These are phyloP conservation scores for Lasioglossum calceatum DNA, from an alignment of 2,888 invertebrate genomes.

Conservation along the genomic window DNA sequence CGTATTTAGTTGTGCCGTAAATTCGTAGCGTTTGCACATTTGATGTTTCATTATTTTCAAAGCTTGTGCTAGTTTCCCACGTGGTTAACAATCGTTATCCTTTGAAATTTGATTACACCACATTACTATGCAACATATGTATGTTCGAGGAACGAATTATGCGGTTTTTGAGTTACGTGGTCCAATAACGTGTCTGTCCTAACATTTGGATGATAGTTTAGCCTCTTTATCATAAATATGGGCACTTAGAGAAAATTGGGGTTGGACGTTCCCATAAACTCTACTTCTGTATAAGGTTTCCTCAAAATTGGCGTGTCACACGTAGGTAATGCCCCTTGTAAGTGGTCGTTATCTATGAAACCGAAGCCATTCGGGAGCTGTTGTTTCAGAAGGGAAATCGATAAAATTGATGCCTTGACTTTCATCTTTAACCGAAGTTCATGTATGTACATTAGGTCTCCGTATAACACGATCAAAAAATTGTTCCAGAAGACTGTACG, in stretches of 20 bases:
- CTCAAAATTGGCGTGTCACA: conserved; percentile 8
- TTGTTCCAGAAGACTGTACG: not conserved
- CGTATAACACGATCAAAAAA: not conserved
- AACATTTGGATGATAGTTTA: not conserved
- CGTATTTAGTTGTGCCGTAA: too few relatives aligned
- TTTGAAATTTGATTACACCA: not conserved
- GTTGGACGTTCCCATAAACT: not conserved
- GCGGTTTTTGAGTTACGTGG: not conserved
- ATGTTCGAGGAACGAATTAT: not conserved
- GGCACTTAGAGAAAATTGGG: not conserved
- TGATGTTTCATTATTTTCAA: not conserved
- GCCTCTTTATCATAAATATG: conserved; percentile 4
- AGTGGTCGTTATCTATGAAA: conserved; percentile 6
- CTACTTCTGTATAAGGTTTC: not conserved
- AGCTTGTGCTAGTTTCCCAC: not conserved
- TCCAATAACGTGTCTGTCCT: not conserved
- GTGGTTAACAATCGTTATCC: not conserved
- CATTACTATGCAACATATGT: not conserved
- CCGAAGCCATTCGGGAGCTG: not conserved
- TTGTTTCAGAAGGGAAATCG: conserved; percentile 7
- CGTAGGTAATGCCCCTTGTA: not conserved
- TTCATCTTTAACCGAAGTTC: not conserved
- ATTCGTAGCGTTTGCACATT: too few relatives aligned
- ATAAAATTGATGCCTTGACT: not conserved
- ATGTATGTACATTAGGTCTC: not conserved